phyloP scores from a whole-genome alignment of 2,113 vertebrate genomes.

The Anthoscopus minutus region DNA sequence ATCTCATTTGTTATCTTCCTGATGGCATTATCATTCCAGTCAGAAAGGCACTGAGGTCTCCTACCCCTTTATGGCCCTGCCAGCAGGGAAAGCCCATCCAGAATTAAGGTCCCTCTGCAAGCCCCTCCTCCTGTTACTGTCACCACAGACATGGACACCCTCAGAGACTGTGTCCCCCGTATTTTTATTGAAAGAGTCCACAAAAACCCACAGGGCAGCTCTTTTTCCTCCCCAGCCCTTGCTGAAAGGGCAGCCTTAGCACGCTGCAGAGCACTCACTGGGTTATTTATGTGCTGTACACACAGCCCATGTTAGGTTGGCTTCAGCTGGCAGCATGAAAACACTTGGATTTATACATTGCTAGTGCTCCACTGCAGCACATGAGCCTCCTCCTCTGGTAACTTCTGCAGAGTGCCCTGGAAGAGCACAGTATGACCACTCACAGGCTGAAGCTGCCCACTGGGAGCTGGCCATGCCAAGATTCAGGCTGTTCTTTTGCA shows the following conservation, averaged over 20 bases:
- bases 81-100: not conserved
- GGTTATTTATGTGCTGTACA: not conserved
- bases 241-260: not conserved
- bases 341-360: not conserved
- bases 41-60: not conserved
- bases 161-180: not conserved
- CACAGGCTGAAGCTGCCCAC: not conserved
- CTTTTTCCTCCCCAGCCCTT: not conserved
- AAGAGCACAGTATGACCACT: not conserved
- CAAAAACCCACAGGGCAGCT: not conserved
- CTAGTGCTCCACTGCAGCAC: not conserved
- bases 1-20: not conserved
- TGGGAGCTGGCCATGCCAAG: not conserved
- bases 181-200: not conserved
- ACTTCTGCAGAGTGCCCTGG: not conserved
- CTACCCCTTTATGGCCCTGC: not conserved
- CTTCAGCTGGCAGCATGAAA: not conserved
- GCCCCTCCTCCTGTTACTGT: not conserved
- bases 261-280: not conserved
- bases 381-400: not conserved
- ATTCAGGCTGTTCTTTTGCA: not conserved
- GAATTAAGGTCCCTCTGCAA: not conserved
- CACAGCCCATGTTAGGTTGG: not conserved
- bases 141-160: not conserved
- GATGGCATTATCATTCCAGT: constrained; percentile 33